Base-by-base conservation (phyloP, 92 coral and sea anemone species). In the Scolanthus callimorphus region DNA sequence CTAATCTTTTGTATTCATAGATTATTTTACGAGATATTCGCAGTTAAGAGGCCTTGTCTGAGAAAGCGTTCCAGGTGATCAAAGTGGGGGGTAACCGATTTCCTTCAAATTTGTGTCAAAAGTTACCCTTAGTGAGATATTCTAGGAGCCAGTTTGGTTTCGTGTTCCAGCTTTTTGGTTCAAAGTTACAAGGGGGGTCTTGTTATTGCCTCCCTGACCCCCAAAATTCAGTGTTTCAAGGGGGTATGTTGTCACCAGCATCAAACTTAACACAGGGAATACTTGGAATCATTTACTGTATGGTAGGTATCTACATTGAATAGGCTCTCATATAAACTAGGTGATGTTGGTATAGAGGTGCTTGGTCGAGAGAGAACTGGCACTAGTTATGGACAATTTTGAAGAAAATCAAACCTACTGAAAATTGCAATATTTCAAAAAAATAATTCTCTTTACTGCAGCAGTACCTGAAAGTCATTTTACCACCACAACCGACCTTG, bases 41-140 rank as follows among this genome's bases (percentile, higher is more conserved):
- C n/a, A n/a, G n/a, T n/a, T n/a, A 54, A 54, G 59, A 54, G 59
- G 38, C 59, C 27, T 54, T 55, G 60, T 55, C 43, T 55, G 60
- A 55, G 60, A 55, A 55, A 25, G 60, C 31, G 43, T 55, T 55
- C 60, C 60, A 55, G 60, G 60, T 27, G 23, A 55, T 19, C 28
- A 55, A 55, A 55, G 60, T 55, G 60, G 43, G 60, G 41, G 28
- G n/a, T 44, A 27, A 55, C 60, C 38, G 43, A 55, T 55, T 55
- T 55, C 17, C 60, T 55, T 38, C 45, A 38, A 38, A 38, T n/a
- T 38, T 38, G 45, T 38, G 45, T n/a, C 45, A 38, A n/a, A 38
- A 38, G 45, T 38, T 38, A 38, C n/a, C 25, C 59, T 52, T 52
- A 28, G 59, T 52, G 59, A 52, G 59, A 52, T 1, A 52, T 20